These are phyloP conservation scores for Drosophila melanosoma DNA, from an alignment of 2,888 invertebrate species.

Conservation along the genomic window DNA sequence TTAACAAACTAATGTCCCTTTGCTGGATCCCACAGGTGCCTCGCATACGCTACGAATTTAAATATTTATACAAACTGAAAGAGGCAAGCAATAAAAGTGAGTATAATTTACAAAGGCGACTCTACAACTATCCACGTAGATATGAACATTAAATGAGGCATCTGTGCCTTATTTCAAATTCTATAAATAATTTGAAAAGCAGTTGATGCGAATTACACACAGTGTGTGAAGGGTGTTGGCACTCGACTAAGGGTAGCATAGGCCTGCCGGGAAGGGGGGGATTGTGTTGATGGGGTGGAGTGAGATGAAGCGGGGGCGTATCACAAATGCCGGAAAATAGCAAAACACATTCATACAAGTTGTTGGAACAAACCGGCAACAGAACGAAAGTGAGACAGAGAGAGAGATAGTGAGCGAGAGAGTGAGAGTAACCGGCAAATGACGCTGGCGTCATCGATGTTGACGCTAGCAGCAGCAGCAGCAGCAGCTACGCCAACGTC, in stretches of 20 bases:
- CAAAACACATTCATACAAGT: conserved; percentile 79
- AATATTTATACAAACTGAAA: conserved; percentile 60
- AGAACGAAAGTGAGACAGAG: conserved; percentile 1
- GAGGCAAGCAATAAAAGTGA: conserved; percentile 64
- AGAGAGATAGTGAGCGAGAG: conserved; percentile 1
- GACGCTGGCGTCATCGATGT: conserved; percentile 11
- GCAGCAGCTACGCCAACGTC: conserved; percentile 13
- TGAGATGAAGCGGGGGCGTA: background rate
- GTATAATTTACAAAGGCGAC: conserved; percentile 62
- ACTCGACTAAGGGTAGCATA: background rate
- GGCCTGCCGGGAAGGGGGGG: background rate
- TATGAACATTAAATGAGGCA: conserved; percentile 40
- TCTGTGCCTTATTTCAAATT: conserved; percentile 71
- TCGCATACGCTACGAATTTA: conserved; percentile 48
- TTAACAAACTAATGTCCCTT: conserved; percentile 21
- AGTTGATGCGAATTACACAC: conserved; percentile 65
- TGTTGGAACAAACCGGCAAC: conserved; percentile 61
- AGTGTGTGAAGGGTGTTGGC: background rate
- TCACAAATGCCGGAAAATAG: conserved; percentile 55
- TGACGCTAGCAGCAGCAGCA: conserved; percentile 6
- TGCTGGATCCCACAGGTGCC: conserved; percentile 63
- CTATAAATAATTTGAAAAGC: conserved; percentile 79
- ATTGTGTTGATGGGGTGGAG: background rate
- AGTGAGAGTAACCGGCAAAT: conserved; percentile 33
- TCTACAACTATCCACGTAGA: conserved; percentile 28